Evolutionary conservation across 2,113 vertebrate genomes (phyloP), one percentile per base, ranked within the genome.

Genomic region (Corythornis cristatus): DNA sequence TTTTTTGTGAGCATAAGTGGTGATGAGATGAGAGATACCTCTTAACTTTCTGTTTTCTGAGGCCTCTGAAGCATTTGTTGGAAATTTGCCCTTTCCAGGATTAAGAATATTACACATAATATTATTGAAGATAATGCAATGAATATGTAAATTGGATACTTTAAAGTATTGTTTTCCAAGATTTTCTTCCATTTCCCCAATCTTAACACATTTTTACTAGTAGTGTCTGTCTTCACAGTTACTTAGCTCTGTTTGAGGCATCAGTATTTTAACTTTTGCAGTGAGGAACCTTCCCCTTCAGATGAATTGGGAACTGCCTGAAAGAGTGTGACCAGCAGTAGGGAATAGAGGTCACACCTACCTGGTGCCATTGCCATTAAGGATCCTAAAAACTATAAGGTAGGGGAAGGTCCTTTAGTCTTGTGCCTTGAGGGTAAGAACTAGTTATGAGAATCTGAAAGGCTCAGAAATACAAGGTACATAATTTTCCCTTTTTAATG

Each of bases 301-400:
- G 42, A 26, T 82, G 18, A 48, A 28, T 35, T 75, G 20, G 54
- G 17, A 71, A 58, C 35, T 86, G 29, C 51, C 70, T 74, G 40
- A 29, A 76, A 31, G 8, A 46, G 22, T 89, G 15, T 79, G 31
- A 82, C 43, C 33, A 77, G 37, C 29, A 74, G 6, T 70, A 83
- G 25, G 33, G 54, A 54, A 23, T 12, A 84, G 40, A 83, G 51
- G 33, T 95, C 60, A 77, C 64, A 56, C 19, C 29, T 92, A n/a
- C 60, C 82, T 96, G 72, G 85, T 93, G 20, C 87, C 87, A 93
- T 87, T 96, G 93, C 85, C 91, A 14, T 93, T 91, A 78, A 94
- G 82, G 82, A 85, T 64, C n/a, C 35, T 85, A 79, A 85, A 88
- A 91, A 56, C 37, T 87, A 14, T 86, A 74, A 65, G 9, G 12